phyloP scores from a whole-genome alignment of 2,888 invertebrate species.

The Apotomis capreana region DNA sequence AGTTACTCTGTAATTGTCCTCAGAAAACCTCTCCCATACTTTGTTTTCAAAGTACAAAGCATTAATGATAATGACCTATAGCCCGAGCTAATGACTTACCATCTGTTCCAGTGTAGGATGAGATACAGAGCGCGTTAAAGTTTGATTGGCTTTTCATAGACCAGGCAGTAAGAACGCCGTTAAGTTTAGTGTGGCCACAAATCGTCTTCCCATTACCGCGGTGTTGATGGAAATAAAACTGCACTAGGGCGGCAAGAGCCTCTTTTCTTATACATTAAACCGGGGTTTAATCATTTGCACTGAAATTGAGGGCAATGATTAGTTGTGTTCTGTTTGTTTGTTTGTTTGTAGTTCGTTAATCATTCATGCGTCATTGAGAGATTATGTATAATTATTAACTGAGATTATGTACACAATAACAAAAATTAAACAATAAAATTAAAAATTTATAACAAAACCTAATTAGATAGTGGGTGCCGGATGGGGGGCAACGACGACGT shows the following conservation, averaged over 20 bases:
- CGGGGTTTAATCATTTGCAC: conserved; percentile 59
- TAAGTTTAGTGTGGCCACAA: conserved; percentile 71
- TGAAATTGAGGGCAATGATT: conserved; percentile 38
- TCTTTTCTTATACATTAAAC: conserved; percentile 58
- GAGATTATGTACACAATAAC: background rate
- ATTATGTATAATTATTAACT: too few species aligned
- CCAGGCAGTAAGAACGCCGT: conserved; percentile 62
- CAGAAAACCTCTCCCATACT: conserved; percentile 12
- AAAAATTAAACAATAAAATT: too few species aligned
- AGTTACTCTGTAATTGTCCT: conserved; percentile 7
- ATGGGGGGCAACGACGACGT: too few species aligned
- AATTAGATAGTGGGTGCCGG: too few species aligned
- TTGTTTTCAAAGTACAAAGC: conserved; percentile 28
- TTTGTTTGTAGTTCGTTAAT: background rate
- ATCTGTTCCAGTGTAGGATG: conserved; percentile 52
- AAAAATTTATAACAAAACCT: too few species aligned
- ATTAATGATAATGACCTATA: conserved; percentile 23
- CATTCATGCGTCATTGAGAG: too few species aligned
- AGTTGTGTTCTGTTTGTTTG: background rate
- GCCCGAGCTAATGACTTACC: conserved; percentile 35
- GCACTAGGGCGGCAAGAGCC: conserved; percentile 46
- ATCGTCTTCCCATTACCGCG: conserved; percentile 63
- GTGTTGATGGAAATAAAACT: conserved; percentile 58
- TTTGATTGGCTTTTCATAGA: conserved; percentile 77
- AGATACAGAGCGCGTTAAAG: conserved; percentile 66